These are phyloP conservation scores for Augochlora pura DNA, from an alignment of 1,140 invertebrate species.

Conservation along the genomic window DNA sequence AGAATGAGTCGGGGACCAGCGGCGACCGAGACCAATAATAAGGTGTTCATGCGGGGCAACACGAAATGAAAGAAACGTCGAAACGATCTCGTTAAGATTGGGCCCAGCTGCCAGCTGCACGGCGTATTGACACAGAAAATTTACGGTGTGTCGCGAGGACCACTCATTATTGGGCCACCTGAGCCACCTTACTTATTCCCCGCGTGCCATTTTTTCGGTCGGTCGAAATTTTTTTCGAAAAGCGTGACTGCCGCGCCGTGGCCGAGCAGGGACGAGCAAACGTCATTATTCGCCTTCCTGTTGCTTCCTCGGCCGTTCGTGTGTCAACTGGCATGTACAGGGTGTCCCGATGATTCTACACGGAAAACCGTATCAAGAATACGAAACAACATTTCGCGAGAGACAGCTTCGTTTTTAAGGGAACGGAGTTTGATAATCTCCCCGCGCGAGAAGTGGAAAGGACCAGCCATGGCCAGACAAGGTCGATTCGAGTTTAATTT, in stretches of 20 bases:
- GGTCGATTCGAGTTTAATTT: too few relatives aligned
- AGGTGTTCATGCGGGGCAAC: background rate
- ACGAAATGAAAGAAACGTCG: slow-evolving; percentile 23
- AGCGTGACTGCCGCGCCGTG: slow-evolving; percentile 54
- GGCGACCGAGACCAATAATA: background rate
- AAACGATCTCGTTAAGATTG: slow-evolving; percentile 49
- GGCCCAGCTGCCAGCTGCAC: slow-evolving; percentile 39
- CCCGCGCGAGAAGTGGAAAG: too few relatives aligned
- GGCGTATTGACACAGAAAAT: slow-evolving; percentile 50
- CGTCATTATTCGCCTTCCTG: slow-evolving; percentile 55
- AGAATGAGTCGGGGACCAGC: too few relatives aligned
- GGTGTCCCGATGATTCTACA: too few relatives aligned
- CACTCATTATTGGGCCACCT: slow-evolving; percentile 53
- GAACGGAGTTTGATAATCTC: too few relatives aligned
- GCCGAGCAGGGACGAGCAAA: slow-evolving; percentile 30
- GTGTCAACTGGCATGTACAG: slow-evolving; percentile 46
- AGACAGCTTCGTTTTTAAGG: too few relatives aligned
- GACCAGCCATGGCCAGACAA: too few relatives aligned
- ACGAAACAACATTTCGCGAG: too few relatives aligned
- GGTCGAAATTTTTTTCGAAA: slow-evolving; percentile 35
- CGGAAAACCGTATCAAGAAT: too few relatives aligned
- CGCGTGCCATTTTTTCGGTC: slow-evolving; percentile 7
- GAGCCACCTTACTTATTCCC: slow-evolving; percentile 33
- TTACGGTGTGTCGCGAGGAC: slow-evolving; percentile 47
- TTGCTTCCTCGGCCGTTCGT: slow-evolving; percentile 22